A percentile compares a stretch with the other conserved stretches of the same genome.
Conservation (phyloP, 2,797 vertebrate species). For the Chaetophractus vellerosus region DNA sequence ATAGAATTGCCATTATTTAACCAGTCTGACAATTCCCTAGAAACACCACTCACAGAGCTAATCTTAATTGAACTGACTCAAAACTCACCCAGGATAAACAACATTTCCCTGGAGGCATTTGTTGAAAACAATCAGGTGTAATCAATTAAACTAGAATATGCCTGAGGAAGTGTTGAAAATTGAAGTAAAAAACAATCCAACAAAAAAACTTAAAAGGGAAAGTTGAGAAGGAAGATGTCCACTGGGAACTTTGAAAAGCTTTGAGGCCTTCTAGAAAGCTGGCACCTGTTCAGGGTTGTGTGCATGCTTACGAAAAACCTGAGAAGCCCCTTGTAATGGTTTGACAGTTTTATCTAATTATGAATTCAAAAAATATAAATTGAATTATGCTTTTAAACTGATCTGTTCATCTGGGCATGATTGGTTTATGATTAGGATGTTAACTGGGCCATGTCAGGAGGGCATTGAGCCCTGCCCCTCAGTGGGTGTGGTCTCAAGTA, state of each 20-base stretch:
- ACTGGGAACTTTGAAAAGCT: neutral
- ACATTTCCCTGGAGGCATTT: neutral
- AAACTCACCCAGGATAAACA: neutral
- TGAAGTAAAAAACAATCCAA: neutral
- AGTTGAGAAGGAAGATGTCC: neutral
- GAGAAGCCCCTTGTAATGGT: neutral
- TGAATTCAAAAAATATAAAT: too few relatives aligned
- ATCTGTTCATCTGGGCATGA: too few relatives aligned
- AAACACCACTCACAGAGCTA: neutral
- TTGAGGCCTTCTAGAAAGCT: neutral
- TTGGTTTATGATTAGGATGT: too few relatives aligned
- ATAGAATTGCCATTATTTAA: neutral
- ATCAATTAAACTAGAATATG: neutral
- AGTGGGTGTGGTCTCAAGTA: too few relatives aligned
- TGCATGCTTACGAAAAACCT: neutral
- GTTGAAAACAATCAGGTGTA: neutral
- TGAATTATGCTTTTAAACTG: too few relatives aligned
- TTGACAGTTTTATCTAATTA: too few relatives aligned
- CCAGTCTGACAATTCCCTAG: neutral
- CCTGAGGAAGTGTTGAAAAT: neutral
- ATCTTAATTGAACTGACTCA: neutral
- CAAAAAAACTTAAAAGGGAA: neutral
- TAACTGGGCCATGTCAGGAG: too few relatives aligned
- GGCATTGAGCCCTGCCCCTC: too few relatives aligned
- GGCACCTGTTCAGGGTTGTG: neutral